Conservation (phyloP, 2,888 invertebrate species). For the Caenorhabditis uteleia region DNA sequence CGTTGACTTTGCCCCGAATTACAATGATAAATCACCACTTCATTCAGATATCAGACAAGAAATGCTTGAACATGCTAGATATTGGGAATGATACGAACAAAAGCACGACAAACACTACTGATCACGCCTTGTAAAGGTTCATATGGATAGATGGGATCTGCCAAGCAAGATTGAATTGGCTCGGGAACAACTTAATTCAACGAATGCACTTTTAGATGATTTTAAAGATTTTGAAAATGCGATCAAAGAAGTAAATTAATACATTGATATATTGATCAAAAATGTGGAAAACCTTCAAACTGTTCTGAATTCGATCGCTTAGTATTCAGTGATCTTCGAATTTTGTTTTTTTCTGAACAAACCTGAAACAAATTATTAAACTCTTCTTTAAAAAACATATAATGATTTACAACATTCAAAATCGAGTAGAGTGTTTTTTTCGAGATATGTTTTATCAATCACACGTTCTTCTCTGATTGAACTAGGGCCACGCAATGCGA, state of each 20-base stretch:
- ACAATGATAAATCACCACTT: slow-evolving; percentile 4
- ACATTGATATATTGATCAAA: slow-evolving; percentile 14
- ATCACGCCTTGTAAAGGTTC: slow-evolving; percentile 11
- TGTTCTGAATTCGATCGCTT: slow-evolving; percentile 12
- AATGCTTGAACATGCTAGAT: slow-evolving; percentile 9
- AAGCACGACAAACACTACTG: slow-evolving; percentile 13
- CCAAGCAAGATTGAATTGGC: slow-evolving; percentile 15
- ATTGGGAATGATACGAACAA: slow-evolving; percentile 7
- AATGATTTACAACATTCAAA: too few relatives aligned
- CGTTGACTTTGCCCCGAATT: slow-evolving; percentile 9
- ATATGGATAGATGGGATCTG: slow-evolving; percentile 18
- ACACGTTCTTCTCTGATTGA: too few relatives aligned
- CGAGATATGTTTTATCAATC: too few relatives aligned
- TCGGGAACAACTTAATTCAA: slow-evolving; percentile 12
- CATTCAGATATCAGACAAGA: slow-evolving; percentile 9
- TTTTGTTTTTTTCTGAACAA: not conserved
- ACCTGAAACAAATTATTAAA: too few relatives aligned
- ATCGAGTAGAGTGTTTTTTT: too few relatives aligned
- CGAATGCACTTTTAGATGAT: slow-evolving; percentile 7
- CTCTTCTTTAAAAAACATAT: too few relatives aligned
- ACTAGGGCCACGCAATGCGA: too few relatives aligned
- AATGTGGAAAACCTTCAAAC: slow-evolving; percentile 18
- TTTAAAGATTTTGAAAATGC: slow-evolving; percentile 8
- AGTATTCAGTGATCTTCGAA: not conserved
- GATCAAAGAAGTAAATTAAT: slow-evolving; percentile 7